Evolutionary conservation across 2,113 vertebrate genomes (phyloP).

Genomic region (Galeopterus variegatus): DNA sequence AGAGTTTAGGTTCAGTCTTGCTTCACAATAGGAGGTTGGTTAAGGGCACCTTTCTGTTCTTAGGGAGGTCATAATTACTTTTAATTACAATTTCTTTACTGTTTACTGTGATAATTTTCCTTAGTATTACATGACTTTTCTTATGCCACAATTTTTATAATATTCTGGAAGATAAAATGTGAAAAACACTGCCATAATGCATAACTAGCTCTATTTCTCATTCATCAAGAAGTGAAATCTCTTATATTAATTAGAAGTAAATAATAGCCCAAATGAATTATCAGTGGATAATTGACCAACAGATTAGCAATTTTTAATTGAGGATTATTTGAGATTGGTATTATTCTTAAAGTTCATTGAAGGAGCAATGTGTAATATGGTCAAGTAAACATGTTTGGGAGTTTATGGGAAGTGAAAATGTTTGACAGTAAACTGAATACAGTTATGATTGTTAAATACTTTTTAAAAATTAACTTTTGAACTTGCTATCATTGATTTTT

Average conservation of each 20-base stretch:
- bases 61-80: conserved; percentile 3
- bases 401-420: neutral
- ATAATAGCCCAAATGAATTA: neutral
- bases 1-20: conserved; percentile 28
- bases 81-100: conserved; percentile 40
- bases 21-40: neutral
- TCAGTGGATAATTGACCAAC: neutral
- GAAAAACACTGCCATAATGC: neutral
- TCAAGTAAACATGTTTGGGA: neutral
- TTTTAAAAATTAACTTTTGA: neutral
- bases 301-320: neutral
- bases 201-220: neutral
- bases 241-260: conserved; percentile 55
- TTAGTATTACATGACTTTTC: neutral
- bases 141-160: neutral
- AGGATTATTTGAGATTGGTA: neutral
- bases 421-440: neutral
- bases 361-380: neutral
- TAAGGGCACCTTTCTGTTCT: conserved; percentile 53
- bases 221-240: neutral
- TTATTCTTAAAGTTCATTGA: neutral
- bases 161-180: neutral
- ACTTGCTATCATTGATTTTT: neutral
- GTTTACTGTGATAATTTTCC: conserved; percentile 18
- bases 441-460: neutral